Base-by-base conservation (phyloP, 2,113 vertebrate genomes). In the Macrotus californicus region DNA sequence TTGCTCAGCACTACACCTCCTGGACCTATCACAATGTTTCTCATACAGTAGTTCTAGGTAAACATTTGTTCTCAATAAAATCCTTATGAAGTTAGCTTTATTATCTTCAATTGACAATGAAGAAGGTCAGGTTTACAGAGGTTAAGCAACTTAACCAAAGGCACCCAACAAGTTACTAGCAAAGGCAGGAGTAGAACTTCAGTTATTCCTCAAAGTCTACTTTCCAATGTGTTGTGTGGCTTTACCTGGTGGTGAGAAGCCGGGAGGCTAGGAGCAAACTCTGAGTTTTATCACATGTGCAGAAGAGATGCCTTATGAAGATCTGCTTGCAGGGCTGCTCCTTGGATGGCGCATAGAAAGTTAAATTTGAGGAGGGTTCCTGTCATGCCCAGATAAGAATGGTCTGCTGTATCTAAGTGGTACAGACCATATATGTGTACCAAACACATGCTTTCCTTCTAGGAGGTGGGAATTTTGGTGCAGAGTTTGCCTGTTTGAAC, bases 51-150 rank as follows among this genome's bases (percentile, higher is more conserved):
- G 16, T 50, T 87, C 50, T 76, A 67, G 41, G 39, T 21, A 54
- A 73, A 69, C 26, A 59, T 64, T 80, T 46, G 31, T 56, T 91
- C 73, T 76, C 26, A 36, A 61, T 24, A 95, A 95, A 96, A 95
- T 29, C 31, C 36, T 50, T 69, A 26, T 50, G 7, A 36, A 59
- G 16, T 64, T 75, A 64, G 46, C 22, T 31, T 72, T 61, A 36
- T 72, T 22, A 96, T 34, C 43, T 92, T 64, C 43, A 86, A 84
- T 29, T 95, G 22, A 56, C 2, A 18, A 83, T 48, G 48, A 70
- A 36, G 22, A 91, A 41, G 41, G 1, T 79, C 36, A 52, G 14
- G 11, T 50, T 66, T 77, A 31, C 56, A 67, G 1, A 79, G 5
- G 16, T 26, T 59, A 59, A 79, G 5, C 16, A 79, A 79, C 14